phyloP scores from a whole-genome alignment of 2,888 invertebrate species.

The Phyllotreta cruciferae region DNA sequence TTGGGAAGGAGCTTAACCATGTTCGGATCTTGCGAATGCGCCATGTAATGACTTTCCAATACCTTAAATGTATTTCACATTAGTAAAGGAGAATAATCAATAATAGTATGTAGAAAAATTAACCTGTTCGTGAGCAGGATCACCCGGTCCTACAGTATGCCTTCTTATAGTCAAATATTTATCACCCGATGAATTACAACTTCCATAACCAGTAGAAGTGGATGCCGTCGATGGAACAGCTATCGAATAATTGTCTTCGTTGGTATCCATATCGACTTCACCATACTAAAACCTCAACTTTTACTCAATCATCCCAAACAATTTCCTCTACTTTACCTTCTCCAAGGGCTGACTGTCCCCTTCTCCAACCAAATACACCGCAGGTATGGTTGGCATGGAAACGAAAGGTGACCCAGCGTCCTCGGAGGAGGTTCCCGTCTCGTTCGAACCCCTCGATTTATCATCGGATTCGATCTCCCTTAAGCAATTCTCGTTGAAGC shows the following conservation, averaged over 20 bases:
- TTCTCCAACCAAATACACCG: conserved; percentile 63
- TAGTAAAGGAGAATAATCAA: conserved; percentile 8
- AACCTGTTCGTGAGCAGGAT: conserved; percentile 81
- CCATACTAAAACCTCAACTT: conserved; percentile 60
- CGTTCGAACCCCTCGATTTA: conserved; percentile 50
- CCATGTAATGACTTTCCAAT: conserved; percentile 63
- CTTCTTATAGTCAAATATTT: conserved; percentile 73
- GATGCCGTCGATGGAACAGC: conserved; percentile 50
- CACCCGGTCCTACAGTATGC: conserved; percentile 94
- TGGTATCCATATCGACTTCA: conserved; percentile 62
- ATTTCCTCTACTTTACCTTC: conserved; percentile 60
- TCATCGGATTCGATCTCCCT: conserved; percentile 52
- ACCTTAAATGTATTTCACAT: conserved; percentile 51
- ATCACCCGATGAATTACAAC: conserved; percentile 54
- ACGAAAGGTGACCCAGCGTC: conserved; percentile 61
- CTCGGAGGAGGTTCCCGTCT: conserved; percentile 45
- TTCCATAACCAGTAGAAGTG: conserved; percentile 49
- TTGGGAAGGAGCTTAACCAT: conserved; percentile 68
- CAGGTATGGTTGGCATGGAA: conserved; percentile 64
- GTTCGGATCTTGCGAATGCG: conserved; percentile 54
- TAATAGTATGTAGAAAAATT: conserved; percentile 1
- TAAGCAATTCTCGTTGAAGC: conserved; percentile 59
- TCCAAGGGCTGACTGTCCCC: conserved; percentile 66
- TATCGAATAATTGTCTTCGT: conserved; percentile 54
- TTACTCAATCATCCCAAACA: background rate